Base-by-base conservation (phyloP, 2,888 invertebrate genomes). In the Chrysolina oricalcia region DNA sequence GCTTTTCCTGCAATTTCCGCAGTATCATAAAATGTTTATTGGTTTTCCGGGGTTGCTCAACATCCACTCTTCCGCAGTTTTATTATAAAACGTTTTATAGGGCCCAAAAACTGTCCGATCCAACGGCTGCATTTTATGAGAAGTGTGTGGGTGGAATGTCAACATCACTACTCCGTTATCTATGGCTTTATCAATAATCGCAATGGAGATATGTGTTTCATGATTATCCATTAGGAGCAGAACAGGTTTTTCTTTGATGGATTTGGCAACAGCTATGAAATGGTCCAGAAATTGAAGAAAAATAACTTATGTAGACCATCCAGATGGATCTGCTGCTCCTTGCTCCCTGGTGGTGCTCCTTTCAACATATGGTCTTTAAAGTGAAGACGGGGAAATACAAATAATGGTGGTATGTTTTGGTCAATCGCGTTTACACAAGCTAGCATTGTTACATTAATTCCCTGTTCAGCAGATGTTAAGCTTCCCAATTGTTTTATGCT, bases 261-360 rank as follows among this genome's bases (percentile, higher is more conserved):
- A 59, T 19, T 19, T 19, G 23, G 10, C 19, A 59, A 17, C 11
- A 3, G 2, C 5, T 4, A 59, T 23, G 17, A 59, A 59, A 3
- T 59, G 40, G 10, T 40, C 6, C 17, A 59, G 17, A 59, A 10
- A 15, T 21, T 17, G n/a, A 2, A 59, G 17, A 17, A 59, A 59
- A 17, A 17, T n/a, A n/a, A 17, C 21, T 11, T 15, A 2, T 59
- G 59, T 59, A 15, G 17, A 17, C 19, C 59, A 19, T 11, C 21
- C 59, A 21, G 19, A 19, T 19, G 59, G 59, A 59, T 59, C 17
- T 59, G 17, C 59, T 19, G 23, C 11, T 17, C 17, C 21, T 4
- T 4, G 17, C 59, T 59, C 13, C 17, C 21, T 5, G 59, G 59
- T 19, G 59, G 59, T 59, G 59, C 59, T n/a, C n/a, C n/a, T n/a